A percentile compares a stretch with the other conserved stretches of the same genome.
phyloP scores from a whole-genome alignment of 1,140 invertebrate species.

The Galendromus occidentalis region DNA sequence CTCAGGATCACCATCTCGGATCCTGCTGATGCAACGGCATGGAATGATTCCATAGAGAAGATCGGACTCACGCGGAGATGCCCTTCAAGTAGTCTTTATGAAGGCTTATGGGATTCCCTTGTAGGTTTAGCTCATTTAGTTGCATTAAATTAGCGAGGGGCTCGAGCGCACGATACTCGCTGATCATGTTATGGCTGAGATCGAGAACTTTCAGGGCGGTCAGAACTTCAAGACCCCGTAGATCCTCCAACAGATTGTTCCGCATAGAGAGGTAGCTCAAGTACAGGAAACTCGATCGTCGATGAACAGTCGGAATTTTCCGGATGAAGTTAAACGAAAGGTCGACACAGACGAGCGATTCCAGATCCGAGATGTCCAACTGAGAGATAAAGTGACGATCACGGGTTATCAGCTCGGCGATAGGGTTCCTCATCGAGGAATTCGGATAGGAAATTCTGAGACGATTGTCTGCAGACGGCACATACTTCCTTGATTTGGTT shows the following conservation, averaged over 20 bases:
- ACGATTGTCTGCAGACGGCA: background rate
- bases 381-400: background rate
- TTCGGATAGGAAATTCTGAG: no score
- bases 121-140: background rate
- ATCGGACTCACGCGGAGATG: background rate
- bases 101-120: background rate
- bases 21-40: background rate
- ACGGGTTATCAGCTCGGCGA: no score
- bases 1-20: background rate
- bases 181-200: background rate
- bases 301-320: background rate
- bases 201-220: background rate
- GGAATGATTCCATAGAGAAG: background rate
- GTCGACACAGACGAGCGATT: background rate
- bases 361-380: background rate
- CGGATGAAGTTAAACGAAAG: slow-evolving; percentile 4
- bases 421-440: no score
- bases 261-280: background rate
- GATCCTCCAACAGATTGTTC: background rate
- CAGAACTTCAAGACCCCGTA: background rate
- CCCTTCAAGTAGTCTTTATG: background rate
- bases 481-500: background rate
- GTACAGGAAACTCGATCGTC: background rate
- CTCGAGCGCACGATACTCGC: background rate
- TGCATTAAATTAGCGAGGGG: background rate